Evolutionary conservation across 1,140 invertebrate genomes (phyloP).

Genomic region (Sipha flava): DNA sequence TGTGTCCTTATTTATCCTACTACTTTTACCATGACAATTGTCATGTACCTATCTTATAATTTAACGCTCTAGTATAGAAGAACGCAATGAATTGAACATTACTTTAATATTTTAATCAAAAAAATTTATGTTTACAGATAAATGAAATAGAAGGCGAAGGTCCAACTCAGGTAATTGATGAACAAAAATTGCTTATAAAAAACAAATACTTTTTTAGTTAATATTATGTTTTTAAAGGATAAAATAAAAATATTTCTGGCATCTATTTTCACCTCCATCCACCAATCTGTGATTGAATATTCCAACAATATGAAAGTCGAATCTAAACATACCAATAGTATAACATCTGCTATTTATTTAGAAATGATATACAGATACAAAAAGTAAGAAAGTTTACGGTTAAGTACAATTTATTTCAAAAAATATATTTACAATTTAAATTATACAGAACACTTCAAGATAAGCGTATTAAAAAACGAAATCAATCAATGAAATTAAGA

Average conservation of each 20-base stretch:
- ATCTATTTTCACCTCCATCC: neutral
- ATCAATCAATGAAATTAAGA: slow-evolving; percentile 60
- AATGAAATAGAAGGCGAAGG: neutral
- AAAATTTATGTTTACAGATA: neutral
- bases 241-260: neutral
- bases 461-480: slow-evolving; percentile 60
- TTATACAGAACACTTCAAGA: slow-evolving; percentile 62
- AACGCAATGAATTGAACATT: too few species aligned
- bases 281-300: neutral
- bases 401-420: neutral
- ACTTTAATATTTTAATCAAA: neutral
- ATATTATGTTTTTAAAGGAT: neutral
- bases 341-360: neutral
- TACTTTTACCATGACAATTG: too few species aligned
- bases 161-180: neutral
- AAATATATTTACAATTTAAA: neutral
- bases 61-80: too few species aligned
- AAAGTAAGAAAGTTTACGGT: neutral
- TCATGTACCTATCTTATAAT: too few species aligned
- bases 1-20: too few species aligned
- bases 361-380: neutral
- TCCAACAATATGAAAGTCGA: neutral
- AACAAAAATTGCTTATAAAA: neutral
- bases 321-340: neutral
- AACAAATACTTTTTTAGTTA: neutral